These are phyloP conservation scores for Drosophila ambigua DNA, from an alignment of 1,140 invertebrate genomes.

Conservation along the genomic window DNA sequence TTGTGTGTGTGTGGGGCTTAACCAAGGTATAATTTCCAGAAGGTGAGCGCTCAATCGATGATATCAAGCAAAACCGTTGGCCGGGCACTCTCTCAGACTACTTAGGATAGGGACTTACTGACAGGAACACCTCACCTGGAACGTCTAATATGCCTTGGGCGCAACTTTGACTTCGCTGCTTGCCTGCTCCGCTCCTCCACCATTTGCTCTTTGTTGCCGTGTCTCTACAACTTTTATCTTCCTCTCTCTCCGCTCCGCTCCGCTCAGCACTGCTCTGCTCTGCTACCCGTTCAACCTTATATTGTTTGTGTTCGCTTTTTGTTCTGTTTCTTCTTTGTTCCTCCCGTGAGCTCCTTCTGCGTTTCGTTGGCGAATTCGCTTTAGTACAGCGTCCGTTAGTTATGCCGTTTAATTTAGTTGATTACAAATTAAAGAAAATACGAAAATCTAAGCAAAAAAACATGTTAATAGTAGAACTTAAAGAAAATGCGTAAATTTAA, in stretches of 20 bases:
- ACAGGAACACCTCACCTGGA: no score
- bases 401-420: constrained; percentile 79
- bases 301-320: constrained; percentile 43
- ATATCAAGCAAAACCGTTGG: no score
- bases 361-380: constrained; percentile 62
- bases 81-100: no score
- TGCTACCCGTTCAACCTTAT: constrained; percentile 21
- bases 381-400: constrained; percentile 79
- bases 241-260: constrained; percentile 16
- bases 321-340: constrained; percentile 44
- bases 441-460: constrained; percentile 62
- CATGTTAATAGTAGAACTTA: constrained; percentile 75
- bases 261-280: constrained; percentile 11
- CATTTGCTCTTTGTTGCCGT: no score
- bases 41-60: no score
- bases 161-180: no score
- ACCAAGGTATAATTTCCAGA: no score
- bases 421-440: constrained; percentile 70
- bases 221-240: no score
- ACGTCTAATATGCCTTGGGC: no score
- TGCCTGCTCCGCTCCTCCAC: no score
- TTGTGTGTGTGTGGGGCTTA: constrained; percentile 9
- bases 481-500: constrained; percentile 59
- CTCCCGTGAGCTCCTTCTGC: constrained; percentile 28
- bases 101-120: no score